These are phyloP conservation scores for Azemiops feae DNA, from an alignment of 2,113 vertebrate genomes.

Conservation along the genomic window DNA sequence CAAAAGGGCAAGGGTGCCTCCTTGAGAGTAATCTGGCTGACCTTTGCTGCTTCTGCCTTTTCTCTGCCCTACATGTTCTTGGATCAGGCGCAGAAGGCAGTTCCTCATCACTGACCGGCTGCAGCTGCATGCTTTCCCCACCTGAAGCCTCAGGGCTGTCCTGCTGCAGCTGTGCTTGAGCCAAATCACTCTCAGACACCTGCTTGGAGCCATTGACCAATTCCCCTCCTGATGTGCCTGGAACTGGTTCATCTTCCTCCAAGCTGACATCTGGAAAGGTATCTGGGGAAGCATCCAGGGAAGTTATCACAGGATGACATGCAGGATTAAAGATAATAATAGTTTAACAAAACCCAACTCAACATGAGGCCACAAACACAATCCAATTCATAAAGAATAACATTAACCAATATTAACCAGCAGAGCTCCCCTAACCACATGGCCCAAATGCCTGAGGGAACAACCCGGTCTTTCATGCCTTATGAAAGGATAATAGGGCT, in stretches of 20 bases:
- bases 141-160: neutral
- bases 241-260: neutral
- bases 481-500: neutral
- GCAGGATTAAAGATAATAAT: neutral
- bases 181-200: neutral
- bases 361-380: neutral
- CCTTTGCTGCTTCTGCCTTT: neutral
- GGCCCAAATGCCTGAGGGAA: neutral
- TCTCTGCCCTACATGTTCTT: neutral
- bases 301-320: neutral
- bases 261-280: neutral
- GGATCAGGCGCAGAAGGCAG: neutral
- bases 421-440: neutral
- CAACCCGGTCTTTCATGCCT: neutral
- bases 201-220: neutral
- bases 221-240: neutral
- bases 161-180: neutral
- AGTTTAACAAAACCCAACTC: neutral
- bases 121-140: neutral
- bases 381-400: neutral
- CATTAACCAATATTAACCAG: neutral
- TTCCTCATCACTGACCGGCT: neutral
- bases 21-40: neutral
- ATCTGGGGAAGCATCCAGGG: neutral
- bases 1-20: neutral